These are phyloP conservation scores for Noctua comes DNA, from an alignment of 2,888 invertebrate genomes.

Conservation along the genomic window DNA sequence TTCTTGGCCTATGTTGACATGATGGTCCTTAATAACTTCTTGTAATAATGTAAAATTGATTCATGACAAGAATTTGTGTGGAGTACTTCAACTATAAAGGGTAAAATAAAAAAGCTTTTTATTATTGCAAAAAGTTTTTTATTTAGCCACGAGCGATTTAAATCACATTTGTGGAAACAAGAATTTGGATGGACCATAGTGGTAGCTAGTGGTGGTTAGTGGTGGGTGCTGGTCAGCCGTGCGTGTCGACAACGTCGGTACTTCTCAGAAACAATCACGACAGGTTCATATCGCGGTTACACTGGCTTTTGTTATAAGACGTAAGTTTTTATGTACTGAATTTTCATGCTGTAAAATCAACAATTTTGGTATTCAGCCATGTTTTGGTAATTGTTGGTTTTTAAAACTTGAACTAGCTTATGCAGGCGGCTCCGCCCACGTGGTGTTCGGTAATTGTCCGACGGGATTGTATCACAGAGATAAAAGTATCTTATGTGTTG, in stretches of 20 bases:
- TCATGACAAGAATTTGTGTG: no score
- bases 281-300: conserved; percentile 33
- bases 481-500: background rate
- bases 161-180: background rate
- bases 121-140: no score
- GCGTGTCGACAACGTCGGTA: conserved; percentile 52
- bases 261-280: conserved; percentile 59
- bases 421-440: background rate
- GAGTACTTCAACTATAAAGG: no score
- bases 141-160: no score
- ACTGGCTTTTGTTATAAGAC: conserved; percentile 38
- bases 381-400: background rate
- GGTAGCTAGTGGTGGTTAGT: conserved; percentile 24
- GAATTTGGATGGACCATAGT: background rate
- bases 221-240: conserved; percentile 29
- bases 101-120: no score
- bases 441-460: background rate
- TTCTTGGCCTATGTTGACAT: no score
- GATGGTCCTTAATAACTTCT: no score
- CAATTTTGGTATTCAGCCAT: background rate
- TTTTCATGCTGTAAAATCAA: conserved; percentile 17
- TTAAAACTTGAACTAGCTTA: background rate
- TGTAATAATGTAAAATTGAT: no score
- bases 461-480: background rate
- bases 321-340: conserved; percentile 11